These are phyloP conservation scores for Zosterops lateralis DNA, from an alignment of 2,113 vertebrate genomes.

Conservation along the genomic window DNA sequence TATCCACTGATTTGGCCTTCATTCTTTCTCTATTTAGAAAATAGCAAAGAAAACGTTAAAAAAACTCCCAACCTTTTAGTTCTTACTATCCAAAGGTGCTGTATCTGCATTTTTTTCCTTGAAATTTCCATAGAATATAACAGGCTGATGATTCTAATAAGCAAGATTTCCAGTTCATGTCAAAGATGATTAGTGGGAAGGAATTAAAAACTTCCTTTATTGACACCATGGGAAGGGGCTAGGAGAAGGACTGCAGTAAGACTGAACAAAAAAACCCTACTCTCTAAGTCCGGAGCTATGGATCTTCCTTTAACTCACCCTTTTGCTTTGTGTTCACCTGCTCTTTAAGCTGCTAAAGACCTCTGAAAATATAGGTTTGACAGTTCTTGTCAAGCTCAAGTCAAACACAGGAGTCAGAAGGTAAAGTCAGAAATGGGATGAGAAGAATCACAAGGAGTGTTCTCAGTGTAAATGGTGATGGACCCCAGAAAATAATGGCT, in stretches of 20 bases:
- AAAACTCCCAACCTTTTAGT: fast-evolving
- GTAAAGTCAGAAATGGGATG: not conserved
- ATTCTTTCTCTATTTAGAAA: not conserved
- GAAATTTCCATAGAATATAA: not conserved
- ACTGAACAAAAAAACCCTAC: not conserved
- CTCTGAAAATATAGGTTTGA: not conserved
- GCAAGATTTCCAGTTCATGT: not conserved
- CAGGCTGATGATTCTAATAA: not conserved
- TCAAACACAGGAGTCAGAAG: not conserved
- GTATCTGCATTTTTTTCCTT: not conserved
- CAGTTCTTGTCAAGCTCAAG: not conserved
- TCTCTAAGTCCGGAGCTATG: not conserved
- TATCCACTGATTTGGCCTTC: not conserved
- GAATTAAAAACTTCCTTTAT: constrained; percentile 1
- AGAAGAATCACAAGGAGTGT: not conserved
- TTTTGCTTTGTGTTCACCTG: not conserved
- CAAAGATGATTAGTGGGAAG: not conserved
- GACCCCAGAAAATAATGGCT: not conserved
- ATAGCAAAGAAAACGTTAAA: not conserved
- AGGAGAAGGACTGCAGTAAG: not conserved
- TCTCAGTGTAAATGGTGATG: not conserved
- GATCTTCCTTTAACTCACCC: not conserved
- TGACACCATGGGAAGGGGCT: not conserved
- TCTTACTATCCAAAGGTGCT: not conserved
- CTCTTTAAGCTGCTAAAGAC: not conserved